These are phyloP conservation scores for Orientallactaga bullata DNA, from an alignment of 2,113 vertebrate species.

Conservation along the genomic window DNA sequence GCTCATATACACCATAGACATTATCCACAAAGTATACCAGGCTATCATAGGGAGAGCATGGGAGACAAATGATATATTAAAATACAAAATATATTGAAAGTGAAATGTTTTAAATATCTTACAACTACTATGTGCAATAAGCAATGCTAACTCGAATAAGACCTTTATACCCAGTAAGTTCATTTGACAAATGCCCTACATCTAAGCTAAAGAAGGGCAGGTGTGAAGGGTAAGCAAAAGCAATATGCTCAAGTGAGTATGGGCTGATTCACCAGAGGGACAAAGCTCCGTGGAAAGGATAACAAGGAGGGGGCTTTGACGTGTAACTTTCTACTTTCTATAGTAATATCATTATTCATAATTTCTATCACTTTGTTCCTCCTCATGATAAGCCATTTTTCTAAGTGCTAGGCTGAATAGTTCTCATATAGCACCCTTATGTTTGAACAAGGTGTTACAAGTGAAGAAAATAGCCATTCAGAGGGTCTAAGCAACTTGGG, in stretches of 20 bases:
- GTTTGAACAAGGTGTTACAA: not conserved
- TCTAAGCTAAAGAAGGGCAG: not conserved
- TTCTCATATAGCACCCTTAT: not conserved
- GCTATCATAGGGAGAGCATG: not conserved
- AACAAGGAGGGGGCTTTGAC: not conserved
- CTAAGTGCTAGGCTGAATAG: not conserved
- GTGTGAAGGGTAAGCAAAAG: not conserved
- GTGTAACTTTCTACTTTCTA: not conserved
- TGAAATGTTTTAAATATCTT: constrained; percentile 20
- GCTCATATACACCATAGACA: not conserved
- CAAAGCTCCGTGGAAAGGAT: not conserved
- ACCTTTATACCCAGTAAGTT: not conserved
- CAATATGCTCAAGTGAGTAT: not conserved
- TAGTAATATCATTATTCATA: not conserved
- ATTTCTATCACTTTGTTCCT: not conserved
- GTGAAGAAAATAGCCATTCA: not conserved
- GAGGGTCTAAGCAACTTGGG: not conserved
- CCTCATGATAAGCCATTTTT: not conserved
- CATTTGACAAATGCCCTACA: not conserved
- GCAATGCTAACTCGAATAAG: not conserved
- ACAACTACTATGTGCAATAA: not conserved
- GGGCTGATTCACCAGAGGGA: not conserved
- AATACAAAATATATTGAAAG: not conserved
- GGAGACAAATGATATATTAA: not conserved
- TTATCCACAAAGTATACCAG: not conserved